Conservation (phyloP, 2,113 vertebrate genomes). For the Barnardius zonarius region DNA sequence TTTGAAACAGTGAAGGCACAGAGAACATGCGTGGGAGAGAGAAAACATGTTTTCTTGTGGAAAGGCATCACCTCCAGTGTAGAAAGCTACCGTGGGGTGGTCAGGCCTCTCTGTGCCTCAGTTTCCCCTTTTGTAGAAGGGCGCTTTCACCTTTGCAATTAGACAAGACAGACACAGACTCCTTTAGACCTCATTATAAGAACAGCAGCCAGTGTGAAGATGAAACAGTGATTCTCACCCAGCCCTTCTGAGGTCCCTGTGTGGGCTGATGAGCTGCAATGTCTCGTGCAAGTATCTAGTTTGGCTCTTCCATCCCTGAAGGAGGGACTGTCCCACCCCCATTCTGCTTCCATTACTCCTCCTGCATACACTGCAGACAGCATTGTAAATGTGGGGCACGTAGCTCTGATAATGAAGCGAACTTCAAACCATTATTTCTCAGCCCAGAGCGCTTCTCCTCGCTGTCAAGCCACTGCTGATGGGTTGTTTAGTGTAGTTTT, state of each 20-base stretch:
- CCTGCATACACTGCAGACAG: neutral
- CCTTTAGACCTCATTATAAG: neutral
- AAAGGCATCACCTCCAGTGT: neutral
- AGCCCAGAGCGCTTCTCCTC: neutral
- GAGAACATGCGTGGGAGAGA: accelerated
- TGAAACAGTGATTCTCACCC: accelerated
- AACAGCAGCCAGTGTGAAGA: accelerated
- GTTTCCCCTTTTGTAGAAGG: neutral
- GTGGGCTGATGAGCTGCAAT: neutral
- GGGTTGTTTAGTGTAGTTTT: neutral
- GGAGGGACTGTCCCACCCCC: neutral
- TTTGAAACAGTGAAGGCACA: neutral
- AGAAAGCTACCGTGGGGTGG: neutral
- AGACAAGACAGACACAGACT: neutral
- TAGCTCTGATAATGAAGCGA: neutral
- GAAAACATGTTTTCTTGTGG: accelerated
- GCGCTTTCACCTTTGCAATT: neutral
- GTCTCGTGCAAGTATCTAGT: neutral
- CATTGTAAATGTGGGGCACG: slow-evolving; percentile 1
- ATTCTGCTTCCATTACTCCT: accelerated
- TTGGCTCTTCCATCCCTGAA: neutral
- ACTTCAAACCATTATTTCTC: slow-evolving; percentile 52
- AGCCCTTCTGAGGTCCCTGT: neutral
- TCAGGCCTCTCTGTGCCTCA: neutral
- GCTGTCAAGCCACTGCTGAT: neutral